Percentiles rank a stretch among this genome's conserved stretches.
Evolutionary conservation across 2,888 invertebrate genomes (phyloP).

Genomic region (Brenthis daphne): DNA sequence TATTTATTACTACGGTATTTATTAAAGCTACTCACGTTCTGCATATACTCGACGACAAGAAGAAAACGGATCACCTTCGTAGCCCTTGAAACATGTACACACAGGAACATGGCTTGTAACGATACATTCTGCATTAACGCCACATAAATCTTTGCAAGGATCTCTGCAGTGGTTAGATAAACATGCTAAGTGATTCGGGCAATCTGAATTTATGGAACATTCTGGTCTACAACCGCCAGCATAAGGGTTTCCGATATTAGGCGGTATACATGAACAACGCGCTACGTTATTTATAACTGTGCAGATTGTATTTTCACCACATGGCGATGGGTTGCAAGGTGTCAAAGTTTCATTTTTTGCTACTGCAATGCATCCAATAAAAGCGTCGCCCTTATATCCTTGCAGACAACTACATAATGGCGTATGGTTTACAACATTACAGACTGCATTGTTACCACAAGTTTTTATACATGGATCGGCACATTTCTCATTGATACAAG

Average conservation of each 20-base stretch:
- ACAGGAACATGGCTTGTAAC: constrained; percentile 92
- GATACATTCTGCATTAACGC: constrained; percentile 90
- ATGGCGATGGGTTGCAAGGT: constrained; percentile 90
- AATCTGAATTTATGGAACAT: constrained; percentile 91
- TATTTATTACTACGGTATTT: background rate
- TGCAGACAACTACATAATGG: constrained; percentile 90
- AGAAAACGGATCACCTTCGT: constrained; percentile 91
- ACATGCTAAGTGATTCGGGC: constrained; percentile 89
- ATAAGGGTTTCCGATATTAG: constrained; percentile 94
- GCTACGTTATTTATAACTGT: constrained; percentile 85
- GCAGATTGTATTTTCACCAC: constrained; percentile 92
- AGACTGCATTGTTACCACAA: constrained; percentile 91
- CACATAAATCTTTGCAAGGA: constrained; percentile 93
- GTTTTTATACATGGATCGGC: constrained; percentile 89
- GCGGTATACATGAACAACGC: constrained; percentile 92
- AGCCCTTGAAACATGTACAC: constrained; percentile 89
- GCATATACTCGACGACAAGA: constrained; percentile 85
- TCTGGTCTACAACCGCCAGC: constrained; percentile 92
- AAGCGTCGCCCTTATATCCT: constrained; percentile 92
- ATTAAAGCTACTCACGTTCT: constrained; percentile 75
- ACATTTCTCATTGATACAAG: constrained; percentile 92
- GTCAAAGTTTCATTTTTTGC: constrained; percentile 70
- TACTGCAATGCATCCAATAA: constrained; percentile 87
- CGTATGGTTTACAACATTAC: constrained; percentile 89
- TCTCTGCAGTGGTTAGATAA: constrained; percentile 92